Conservation (phyloP, 37 sponge, comb jelly and placozoan genomes). For the Cliona cf. orientalis region DNA sequence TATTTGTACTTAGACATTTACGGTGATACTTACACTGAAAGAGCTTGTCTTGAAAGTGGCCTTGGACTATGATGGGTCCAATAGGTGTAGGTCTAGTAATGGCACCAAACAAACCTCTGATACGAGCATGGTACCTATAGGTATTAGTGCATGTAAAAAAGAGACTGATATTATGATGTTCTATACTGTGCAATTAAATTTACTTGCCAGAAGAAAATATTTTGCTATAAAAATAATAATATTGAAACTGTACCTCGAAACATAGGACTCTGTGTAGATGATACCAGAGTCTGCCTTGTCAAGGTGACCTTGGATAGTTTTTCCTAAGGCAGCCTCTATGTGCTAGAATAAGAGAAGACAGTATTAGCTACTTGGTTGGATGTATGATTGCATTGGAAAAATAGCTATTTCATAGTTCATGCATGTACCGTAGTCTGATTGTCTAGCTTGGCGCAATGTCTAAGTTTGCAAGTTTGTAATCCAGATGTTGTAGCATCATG, state of each 20-base stretch:
- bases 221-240: neutral
- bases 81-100: constrained; percentile 74
- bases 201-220: neutral
- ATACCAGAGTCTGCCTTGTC: constrained; percentile 58
- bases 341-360: constrained; percentile 34
- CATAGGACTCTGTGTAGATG: constrained; percentile 79
- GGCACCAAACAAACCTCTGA: constrained; percentile 90
- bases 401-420: neutral
- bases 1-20: no score
- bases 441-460: neutral
- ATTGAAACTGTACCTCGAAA: constrained; percentile 48
- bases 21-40: constrained; percentile 72
- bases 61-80: constrained; percentile 46
- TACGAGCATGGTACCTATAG: constrained; percentile 51
- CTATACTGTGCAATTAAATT: neutral
- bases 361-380: neutral
- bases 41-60: constrained; percentile 68
- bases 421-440: neutral
- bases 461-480: no score
- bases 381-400: neutral
- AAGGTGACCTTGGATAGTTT: constrained; percentile 59
- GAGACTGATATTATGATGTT: neutral
- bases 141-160: constrained; percentile 1
- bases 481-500: no score
- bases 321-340: constrained; percentile 58